A percentile compares a stretch with the other conserved stretches of the same genome.
These are phyloP conservation scores for Merluccius polli DNA, from an alignment of 2,797 vertebrate genomes.

Conservation along the genomic window DNA sequence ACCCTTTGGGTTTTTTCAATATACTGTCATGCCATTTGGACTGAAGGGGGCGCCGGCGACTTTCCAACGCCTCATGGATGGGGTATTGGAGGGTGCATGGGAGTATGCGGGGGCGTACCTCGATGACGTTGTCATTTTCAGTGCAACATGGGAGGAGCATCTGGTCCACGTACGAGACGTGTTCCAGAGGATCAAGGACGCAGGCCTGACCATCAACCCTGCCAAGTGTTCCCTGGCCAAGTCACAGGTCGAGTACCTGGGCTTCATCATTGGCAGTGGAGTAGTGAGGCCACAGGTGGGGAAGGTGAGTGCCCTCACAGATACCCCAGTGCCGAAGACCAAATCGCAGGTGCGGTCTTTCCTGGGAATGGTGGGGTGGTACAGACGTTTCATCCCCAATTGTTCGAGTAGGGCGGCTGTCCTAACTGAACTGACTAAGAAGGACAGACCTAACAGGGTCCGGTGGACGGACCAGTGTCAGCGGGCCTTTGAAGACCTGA, in stretches of 20 bases:
- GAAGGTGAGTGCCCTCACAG: background rate
- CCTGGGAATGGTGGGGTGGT: background rate
- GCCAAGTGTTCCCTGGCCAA: too few species aligned
- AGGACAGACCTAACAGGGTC: background rate
- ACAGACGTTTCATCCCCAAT: background rate
- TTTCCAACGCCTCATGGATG: background rate
- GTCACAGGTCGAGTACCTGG: background rate
- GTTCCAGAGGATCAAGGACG: background rate
- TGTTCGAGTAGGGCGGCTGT: background rate
- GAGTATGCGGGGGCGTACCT: background rate
- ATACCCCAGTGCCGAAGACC: background rate
- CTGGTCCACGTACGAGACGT: background rate
- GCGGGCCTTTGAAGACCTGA: background rate
- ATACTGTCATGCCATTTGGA: conserved; percentile 12
- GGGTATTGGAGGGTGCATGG: too few species aligned
- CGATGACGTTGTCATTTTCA: too few species aligned
- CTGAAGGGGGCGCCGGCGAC: conserved; percentile 6
- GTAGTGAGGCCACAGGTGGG: conserved; percentile 8
- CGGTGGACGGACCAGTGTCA: background rate
- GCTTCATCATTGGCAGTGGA: background rate
- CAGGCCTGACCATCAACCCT: background rate
- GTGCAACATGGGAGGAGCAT: background rate
- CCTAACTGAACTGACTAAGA: background rate
- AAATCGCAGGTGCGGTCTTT: background rate
- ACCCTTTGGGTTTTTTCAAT: background rate